These are phyloP conservation scores for Eledona agricola DNA, from an alignment of 2,888 invertebrate species.

Conservation along the genomic window DNA sequence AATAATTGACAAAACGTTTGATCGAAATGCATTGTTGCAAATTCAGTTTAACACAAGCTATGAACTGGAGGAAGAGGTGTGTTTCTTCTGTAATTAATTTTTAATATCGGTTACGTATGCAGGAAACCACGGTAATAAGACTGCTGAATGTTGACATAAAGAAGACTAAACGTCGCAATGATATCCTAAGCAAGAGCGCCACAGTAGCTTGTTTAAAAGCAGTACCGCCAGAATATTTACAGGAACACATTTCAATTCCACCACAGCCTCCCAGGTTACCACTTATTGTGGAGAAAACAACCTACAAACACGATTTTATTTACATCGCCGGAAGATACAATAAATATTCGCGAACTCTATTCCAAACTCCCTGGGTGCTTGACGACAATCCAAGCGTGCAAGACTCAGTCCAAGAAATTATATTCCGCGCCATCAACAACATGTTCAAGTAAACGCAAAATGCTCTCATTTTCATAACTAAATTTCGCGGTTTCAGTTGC, in stretches of 20 bases:
- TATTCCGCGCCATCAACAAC: slow-evolving; percentile 73
- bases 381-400: slow-evolving; percentile 81
- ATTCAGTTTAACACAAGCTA: slow-evolving; percentile 71
- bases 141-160: slow-evolving; percentile 58
- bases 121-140: slow-evolving; percentile 63
- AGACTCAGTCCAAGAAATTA: slow-evolving; percentile 91
- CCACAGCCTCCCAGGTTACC: slow-evolving; percentile 62
- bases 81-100: too few species aligned
- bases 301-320: slow-evolving; percentile 68
- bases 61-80: slow-evolving; percentile 64
- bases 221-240: slow-evolving; percentile 64
- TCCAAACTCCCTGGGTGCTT: slow-evolving; percentile 95
- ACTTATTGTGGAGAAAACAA: slow-evolving; percentile 65
- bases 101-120: slow-evolving; percentile 63
- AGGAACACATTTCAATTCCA: slow-evolving; percentile 65
- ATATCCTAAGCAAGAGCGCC: slow-evolving; percentile 72
- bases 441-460: slow-evolving; percentile 69
- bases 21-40: slow-evolving; percentile 68
- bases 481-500: slow-evolving; percentile 26
- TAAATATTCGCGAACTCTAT: slow-evolving; percentile 83
- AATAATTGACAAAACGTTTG: slow-evolving; percentile 39
- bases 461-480: slow-evolving; percentile 1
- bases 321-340: slow-evolving; percentile 81
- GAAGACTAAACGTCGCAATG: slow-evolving; percentile 62
- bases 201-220: slow-evolving; percentile 67